A percentile compares a stretch with the other conserved stretches of the same genome.
phyloP scores from a whole-genome alignment of 2,113 vertebrate species.

The Salvelinus alpinus region DNA sequence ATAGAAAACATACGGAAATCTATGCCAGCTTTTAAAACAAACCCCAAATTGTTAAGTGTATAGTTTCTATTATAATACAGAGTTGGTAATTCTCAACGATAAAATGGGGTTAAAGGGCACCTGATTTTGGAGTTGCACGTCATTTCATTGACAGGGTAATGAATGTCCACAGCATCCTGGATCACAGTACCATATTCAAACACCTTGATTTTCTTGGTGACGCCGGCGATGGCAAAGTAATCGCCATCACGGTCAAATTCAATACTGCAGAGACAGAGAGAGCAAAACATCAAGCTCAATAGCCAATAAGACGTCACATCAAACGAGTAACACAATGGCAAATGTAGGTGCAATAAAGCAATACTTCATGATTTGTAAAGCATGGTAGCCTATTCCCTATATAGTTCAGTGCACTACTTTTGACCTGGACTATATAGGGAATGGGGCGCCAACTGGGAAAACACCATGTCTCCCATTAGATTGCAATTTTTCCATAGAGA shows the following conservation, averaged over 20 bases:
- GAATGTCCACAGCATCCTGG: conserved; percentile 98
- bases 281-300: conserved; percentile 1
- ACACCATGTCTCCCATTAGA: too few species aligned
- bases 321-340: too few species aligned
- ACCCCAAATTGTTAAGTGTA: not conserved
- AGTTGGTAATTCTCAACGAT: too few species aligned
- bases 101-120: conserved; percentile 58
- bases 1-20: not conserved
- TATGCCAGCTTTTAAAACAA: not conserved
- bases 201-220: conserved; percentile 99
- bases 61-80: too few species aligned
- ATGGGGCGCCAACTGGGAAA: too few species aligned
- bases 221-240: conserved; percentile 98
- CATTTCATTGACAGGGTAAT: conserved; percentile 99
- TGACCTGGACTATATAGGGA: too few species aligned
- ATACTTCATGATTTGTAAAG: too few species aligned
- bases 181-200: conserved; percentile 98
- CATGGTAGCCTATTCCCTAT: too few species aligned
- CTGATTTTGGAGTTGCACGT: conserved; percentile 99
- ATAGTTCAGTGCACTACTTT: too few species aligned
- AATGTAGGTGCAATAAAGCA: too few species aligned
- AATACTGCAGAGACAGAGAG: conserved; percentile 77
- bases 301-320: too few species aligned
- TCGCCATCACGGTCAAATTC: conserved; percentile 99
- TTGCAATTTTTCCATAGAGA: too few species aligned